Conservation (phyloP, 2,888 invertebrate species). For the Cepaea hortensis region DNA sequence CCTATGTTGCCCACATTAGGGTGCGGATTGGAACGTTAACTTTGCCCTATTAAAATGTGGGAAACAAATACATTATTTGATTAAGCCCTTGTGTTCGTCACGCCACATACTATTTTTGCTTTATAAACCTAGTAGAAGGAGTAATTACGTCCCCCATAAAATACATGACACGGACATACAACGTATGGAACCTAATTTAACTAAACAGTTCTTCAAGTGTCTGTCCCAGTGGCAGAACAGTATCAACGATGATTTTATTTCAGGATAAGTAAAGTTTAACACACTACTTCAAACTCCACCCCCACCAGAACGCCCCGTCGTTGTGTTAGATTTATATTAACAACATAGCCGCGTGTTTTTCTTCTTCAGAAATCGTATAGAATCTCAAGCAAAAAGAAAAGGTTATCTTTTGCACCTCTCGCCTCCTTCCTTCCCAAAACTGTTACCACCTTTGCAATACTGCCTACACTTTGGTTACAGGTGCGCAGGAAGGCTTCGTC, state of each 20-base stretch:
- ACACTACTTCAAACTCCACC: background rate
- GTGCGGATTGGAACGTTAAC: slow-evolving; percentile 6
- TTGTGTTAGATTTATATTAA: background rate
- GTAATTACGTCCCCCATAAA: too few species aligned
- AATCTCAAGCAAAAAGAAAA: too few species aligned
- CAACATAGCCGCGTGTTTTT: too few species aligned
- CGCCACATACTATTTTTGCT: background rate
- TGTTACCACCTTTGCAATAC: background rate
- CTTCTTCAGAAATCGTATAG: too few species aligned
- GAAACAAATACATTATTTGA: slow-evolving; percentile 21
- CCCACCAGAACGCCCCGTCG: background rate
- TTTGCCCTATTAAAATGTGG: background rate
- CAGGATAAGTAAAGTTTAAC: too few species aligned
- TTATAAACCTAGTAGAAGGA: background rate
- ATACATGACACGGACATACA: background rate
- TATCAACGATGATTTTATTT: too few species aligned
- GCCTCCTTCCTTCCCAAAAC: background rate
- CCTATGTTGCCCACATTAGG: background rate
- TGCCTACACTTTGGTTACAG: background rate
- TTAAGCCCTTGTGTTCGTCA: slow-evolving; percentile 4
- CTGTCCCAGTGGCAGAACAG: too few species aligned
- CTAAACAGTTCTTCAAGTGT: background rate
- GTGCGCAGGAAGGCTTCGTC: slow-evolving; percentile 8
- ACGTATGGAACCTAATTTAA: background rate
- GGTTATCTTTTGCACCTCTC: background rate